These are phyloP conservation scores for Prunella himalayana DNA, from an alignment of 2,113 vertebrate genomes.

Conservation along the genomic window DNA sequence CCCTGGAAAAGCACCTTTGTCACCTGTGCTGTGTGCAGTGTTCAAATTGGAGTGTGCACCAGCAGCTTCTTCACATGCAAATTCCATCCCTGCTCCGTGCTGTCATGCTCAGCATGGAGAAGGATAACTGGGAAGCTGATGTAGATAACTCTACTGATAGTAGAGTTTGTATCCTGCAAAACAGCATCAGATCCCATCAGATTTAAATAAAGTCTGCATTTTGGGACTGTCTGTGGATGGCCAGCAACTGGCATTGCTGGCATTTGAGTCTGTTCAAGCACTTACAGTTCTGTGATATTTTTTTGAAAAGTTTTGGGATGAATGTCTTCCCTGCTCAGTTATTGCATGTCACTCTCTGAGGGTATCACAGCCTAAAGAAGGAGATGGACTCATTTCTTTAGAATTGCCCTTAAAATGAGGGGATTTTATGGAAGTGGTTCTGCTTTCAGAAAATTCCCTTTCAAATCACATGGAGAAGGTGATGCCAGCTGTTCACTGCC, in stretches of 20 bases:
- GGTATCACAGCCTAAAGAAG: not conserved
- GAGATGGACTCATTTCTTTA: not conserved
- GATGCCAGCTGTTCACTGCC: not conserved
- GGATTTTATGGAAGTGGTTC: not conserved
- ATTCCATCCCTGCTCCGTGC: not conserved
- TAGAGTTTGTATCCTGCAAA: not conserved
- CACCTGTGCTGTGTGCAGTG: accelerated
- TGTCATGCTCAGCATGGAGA: not conserved
- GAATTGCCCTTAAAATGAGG: not conserved
- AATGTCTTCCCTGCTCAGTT: not conserved
- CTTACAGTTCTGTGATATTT: not conserved
- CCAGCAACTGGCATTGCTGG: not conserved
- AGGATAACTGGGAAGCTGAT: not conserved
- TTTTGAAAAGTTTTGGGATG: not conserved
- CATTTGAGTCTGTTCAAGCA: not conserved
- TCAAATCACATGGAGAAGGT: not conserved
- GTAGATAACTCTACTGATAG: no score
- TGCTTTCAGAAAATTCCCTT: not conserved
- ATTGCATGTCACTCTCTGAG: not conserved
- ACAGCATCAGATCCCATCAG: not conserved
- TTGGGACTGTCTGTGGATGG: not conserved
- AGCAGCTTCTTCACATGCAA: accelerated
- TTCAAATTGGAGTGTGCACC: not conserved
- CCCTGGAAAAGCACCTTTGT: not conserved
- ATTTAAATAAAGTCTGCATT: not conserved